These are phyloP conservation scores for Macaria notata DNA, from an alignment of 2,888 invertebrate genomes.

Conservation along the genomic window DNA sequence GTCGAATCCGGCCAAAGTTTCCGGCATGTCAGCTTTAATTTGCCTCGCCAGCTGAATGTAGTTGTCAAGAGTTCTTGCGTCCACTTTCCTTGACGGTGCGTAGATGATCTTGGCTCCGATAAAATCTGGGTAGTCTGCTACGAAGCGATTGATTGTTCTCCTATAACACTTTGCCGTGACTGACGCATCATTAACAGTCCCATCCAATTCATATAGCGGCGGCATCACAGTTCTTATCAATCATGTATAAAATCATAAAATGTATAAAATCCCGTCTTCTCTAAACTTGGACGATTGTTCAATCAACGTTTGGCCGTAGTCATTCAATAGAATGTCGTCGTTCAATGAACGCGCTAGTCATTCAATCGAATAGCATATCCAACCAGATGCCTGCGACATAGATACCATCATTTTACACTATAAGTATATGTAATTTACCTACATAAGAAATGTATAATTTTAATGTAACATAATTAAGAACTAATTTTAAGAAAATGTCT, in stretches of 20 bases:
- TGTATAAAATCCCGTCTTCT: slow-evolving; percentile 86
- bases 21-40: slow-evolving; percentile 80
- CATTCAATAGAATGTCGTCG: too few relatives aligned
- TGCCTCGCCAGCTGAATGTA: slow-evolving; percentile 66
- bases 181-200: slow-evolving; percentile 74
- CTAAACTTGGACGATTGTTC: slow-evolving; percentile 66
- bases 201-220: slow-evolving; percentile 85
- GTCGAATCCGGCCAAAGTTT: slow-evolving; percentile 89
- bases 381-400: too few relatives aligned
- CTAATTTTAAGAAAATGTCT: too few relatives aligned
- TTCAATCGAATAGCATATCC: too few relatives aligned
- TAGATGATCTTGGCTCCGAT: slow-evolving; percentile 87
- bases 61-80: slow-evolving; percentile 53
- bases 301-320: too few relatives aligned
- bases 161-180: slow-evolving; percentile 83
- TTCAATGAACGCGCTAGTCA: too few relatives aligned
- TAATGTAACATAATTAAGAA: too few relatives aligned
- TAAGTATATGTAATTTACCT: too few relatives aligned
- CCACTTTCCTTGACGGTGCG: slow-evolving; percentile 81
- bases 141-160: slow-evolving; percentile 81
- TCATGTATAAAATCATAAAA: too few relatives aligned
- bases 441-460: too few relatives aligned
- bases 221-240: slow-evolving; percentile 86
- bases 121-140: slow-evolving; percentile 83
- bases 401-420: too few relatives aligned